Conservation (phyloP, 1,140 invertebrate species). For the Platorchestia sp. region DNA sequence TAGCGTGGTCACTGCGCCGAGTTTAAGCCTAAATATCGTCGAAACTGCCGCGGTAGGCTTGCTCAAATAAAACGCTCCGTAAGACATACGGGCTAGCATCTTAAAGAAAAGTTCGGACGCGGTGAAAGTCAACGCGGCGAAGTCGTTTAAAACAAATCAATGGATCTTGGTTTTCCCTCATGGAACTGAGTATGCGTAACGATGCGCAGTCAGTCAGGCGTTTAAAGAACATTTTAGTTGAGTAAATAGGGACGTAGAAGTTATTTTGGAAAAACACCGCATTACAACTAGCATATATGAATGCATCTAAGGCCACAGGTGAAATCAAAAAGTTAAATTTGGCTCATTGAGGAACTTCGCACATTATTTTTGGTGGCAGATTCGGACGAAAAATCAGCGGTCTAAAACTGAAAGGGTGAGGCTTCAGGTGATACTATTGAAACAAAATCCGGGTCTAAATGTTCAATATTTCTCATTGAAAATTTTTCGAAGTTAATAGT, state of each 20-base stretch:
- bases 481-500: background rate
- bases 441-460: background rate
- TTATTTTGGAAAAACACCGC: no score
- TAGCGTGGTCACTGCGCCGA: background rate
- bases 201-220: no score
- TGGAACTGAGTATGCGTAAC: background rate
- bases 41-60: background rate
- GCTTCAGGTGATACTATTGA: background rate
- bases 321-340: no score
- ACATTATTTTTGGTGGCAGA: no score
- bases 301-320: no score
- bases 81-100: background rate
- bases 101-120: background rate
- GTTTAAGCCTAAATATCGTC: conserved; percentile 17
- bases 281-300: no score
- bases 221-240: no score
- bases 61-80: background rate
- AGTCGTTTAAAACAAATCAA: background rate
- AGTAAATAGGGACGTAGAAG: no score
- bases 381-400: background rate
- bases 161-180: background rate
- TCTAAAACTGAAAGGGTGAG: background rate
- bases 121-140: background rate
- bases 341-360: no score
- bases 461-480: background rate